Evolutionary conservation across 2,113 vertebrate genomes (phyloP).

Genomic region (Mobula hypostoma): DNA sequence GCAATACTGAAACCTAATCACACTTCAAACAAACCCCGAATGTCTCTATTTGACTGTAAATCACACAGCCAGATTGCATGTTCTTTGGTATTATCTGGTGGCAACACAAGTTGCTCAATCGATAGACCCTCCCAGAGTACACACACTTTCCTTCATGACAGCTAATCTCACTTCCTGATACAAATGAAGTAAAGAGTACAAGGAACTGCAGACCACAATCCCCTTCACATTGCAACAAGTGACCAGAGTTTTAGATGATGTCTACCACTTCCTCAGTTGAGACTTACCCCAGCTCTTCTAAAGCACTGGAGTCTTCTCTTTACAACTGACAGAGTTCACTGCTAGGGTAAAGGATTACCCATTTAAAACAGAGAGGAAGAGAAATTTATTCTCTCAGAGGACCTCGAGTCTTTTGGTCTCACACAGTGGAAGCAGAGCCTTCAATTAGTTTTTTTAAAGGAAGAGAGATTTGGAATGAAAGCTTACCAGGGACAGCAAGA

Average conservation of each 20-base stretch:
- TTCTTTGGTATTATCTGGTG: background rate
- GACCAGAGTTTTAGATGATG: background rate
- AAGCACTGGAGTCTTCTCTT: no score
- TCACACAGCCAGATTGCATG: background rate
- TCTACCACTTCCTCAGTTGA: background rate
- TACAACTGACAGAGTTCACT: no score
- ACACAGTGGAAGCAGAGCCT: no score
- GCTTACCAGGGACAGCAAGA: no score
- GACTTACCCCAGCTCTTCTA: no score
- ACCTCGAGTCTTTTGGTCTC: no score
- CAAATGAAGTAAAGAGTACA: background rate
- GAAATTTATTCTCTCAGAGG: no score
- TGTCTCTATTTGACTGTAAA: background rate
- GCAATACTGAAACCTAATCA: background rate
- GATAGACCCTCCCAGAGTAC: background rate
- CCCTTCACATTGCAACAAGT: background rate
- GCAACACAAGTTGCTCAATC: background rate
- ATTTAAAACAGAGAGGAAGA: no score
- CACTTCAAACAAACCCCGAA: background rate
- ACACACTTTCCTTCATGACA: conserved; percentile 13
- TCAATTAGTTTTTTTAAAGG: no score
- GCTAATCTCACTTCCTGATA: conserved; percentile 30
- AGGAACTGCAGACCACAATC: background rate
- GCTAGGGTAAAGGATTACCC: no score
- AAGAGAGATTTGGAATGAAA: no score